Evolutionary conservation across 2,888 invertebrate species (phyloP).

Genomic region (Brassicogethes aeneus): DNA sequence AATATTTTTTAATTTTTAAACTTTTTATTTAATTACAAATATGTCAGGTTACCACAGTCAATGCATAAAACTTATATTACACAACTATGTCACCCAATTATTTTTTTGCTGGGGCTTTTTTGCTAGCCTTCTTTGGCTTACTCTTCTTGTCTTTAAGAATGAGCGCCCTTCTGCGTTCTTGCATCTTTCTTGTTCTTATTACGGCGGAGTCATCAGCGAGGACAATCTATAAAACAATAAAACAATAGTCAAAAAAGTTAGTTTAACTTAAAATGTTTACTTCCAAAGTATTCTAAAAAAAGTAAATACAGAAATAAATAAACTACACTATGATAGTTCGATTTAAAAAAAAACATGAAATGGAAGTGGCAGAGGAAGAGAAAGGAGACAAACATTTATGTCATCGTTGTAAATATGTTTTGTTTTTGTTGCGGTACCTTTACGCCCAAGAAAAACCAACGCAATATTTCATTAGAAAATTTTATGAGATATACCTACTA

Average conservation of each 20-base stretch:
- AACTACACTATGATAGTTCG: too few species aligned
- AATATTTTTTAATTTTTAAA: constrained; percentile 13
- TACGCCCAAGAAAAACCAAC: too few species aligned
- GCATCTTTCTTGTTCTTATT: constrained; percentile 44
- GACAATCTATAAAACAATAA: constrained; percentile 21
- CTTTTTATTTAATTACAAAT: constrained; percentile 20
- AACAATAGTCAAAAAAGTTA: too few species aligned
- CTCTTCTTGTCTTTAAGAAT: constrained; percentile 46
- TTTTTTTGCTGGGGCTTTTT: constrained; percentile 22
- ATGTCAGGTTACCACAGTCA: constrained; percentile 18
- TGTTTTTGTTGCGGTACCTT: too few species aligned
- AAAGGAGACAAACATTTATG: too few species aligned
- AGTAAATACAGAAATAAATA: constrained; percentile 3
- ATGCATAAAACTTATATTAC: constrained; percentile 20
- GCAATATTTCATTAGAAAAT: too few species aligned
- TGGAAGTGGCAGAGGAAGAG: too few species aligned
- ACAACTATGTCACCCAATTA: constrained; percentile 12
- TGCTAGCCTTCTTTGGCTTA: constrained; percentile 45
- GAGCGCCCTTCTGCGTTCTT: constrained; percentile 44
- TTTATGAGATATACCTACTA: too few species aligned
- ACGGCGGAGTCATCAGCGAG: constrained; percentile 39
- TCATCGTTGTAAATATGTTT: too few species aligned
- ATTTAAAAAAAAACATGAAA: too few species aligned
- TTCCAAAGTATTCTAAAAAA: not conserved
- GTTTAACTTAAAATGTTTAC: constrained; percentile 1